Conservation (phyloP, 2,888 invertebrate species). For the Malthinus flaveolus region DNA sequence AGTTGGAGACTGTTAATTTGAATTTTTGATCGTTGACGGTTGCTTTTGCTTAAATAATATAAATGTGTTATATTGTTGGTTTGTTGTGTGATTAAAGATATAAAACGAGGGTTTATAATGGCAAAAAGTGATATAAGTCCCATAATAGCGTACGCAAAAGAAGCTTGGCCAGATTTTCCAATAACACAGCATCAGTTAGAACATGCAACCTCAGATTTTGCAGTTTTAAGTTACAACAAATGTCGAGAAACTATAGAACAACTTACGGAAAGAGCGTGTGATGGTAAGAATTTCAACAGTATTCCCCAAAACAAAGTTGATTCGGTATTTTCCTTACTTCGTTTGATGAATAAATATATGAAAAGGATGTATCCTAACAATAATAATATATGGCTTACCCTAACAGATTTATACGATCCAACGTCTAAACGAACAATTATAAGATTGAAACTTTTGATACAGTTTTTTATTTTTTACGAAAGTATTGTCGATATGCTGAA, state of each 20-base stretch:
- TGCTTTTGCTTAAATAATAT: too few species aligned
- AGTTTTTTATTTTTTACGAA: neutral
- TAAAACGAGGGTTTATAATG: neutral
- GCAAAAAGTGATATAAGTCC: neutral
- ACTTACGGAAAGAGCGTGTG: neutral
- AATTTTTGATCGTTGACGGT: too few species aligned
- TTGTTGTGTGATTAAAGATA: neutral
- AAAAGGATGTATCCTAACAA: neutral
- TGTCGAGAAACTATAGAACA: neutral
- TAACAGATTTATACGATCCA: constrained; percentile 12
- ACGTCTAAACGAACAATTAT: constrained; percentile 7
- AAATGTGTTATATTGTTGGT: too few species aligned
- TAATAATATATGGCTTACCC: neutral
- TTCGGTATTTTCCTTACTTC: neutral
- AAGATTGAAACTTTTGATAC: neutral
- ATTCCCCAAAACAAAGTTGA: neutral
- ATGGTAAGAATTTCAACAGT: neutral
- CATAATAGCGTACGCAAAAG: neutral
- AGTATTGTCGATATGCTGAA: neutral
- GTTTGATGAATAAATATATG: constrained; percentile 11
- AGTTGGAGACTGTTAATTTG: too few species aligned
- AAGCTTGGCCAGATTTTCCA: constrained; percentile 8
- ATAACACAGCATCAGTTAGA: constrained; percentile 3
- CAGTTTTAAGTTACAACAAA: neutral
- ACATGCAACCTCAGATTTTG: constrained; percentile 12